Conservation (phyloP, 1,140 invertebrate genomes). For the Drosophila novamexicana region DNA sequence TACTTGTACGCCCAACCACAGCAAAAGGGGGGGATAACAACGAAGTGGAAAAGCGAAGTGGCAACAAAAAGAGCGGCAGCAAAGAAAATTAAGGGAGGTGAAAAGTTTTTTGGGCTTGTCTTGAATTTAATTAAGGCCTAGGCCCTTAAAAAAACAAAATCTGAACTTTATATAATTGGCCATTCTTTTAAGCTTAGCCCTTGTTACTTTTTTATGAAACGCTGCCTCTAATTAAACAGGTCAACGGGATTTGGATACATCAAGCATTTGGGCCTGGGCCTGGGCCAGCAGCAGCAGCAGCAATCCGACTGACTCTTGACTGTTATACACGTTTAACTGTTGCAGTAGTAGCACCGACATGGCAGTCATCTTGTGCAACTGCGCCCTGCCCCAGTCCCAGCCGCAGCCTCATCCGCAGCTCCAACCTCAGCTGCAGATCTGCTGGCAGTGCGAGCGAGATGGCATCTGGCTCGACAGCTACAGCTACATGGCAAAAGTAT, state of each 20-base stretch:
- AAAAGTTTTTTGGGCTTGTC: slow-evolving; percentile 39
- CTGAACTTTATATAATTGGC: slow-evolving; percentile 72
- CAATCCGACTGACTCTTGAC: slow-evolving; percentile 39
- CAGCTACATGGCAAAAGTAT: slow-evolving; percentile 74
- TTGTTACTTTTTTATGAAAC: slow-evolving; percentile 57
- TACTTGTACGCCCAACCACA: slow-evolving; percentile 76
- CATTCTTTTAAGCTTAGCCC: slow-evolving; percentile 76
- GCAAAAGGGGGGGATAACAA: slow-evolving; percentile 14
- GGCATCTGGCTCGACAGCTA: slow-evolving; percentile 13
- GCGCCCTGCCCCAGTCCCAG: not conserved
- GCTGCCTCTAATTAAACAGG: slow-evolving; percentile 66
- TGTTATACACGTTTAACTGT: slow-evolving; percentile 39
- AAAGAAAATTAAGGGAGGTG: slow-evolving; percentile 8
- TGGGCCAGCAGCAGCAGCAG: slow-evolving; percentile 3
- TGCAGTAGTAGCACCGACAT: slow-evolving; percentile 45
- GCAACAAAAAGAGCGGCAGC: slow-evolving; percentile 4
- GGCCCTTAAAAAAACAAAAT: slow-evolving; percentile 41
- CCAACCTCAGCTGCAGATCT: not conserved
- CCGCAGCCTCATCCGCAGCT: not conserved
- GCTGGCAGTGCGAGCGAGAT: slow-evolving; percentile 10
- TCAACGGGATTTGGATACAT: slow-evolving; percentile 52
- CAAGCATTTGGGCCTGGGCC: not conserved
- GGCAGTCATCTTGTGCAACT: slow-evolving; percentile 18
- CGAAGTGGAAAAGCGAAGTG: slow-evolving; percentile 6
- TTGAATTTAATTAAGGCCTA: slow-evolving; percentile 65